A percentile compares a stretch with the other conserved stretches of the same genome.
Conservation (phyloP, 2,113 vertebrate species). For the Recurvirostra avosetta region DNA sequence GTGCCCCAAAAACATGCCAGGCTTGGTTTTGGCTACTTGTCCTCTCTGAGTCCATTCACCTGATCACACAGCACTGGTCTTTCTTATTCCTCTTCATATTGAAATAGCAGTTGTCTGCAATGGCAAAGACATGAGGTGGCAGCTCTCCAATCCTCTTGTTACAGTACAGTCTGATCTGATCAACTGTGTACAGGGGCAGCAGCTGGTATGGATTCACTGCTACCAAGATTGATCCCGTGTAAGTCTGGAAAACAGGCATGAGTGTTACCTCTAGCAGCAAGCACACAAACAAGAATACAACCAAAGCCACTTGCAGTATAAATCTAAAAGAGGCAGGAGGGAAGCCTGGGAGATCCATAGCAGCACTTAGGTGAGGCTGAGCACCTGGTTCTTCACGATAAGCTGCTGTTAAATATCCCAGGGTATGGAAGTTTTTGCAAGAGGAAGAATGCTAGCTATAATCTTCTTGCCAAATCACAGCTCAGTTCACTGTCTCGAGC, state of each 20-base stretch:
- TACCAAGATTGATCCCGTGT: constrained; percentile 94
- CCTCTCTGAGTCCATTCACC: constrained; percentile 66
- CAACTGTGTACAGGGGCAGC: constrained; percentile 88
- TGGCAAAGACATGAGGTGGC: constrained; percentile 91
- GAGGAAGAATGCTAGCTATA: background rate
- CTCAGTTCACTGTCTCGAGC: background rate
- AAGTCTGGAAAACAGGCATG: constrained; percentile 79
- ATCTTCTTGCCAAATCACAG: background rate
- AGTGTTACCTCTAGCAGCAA: background rate
- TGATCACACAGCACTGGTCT: constrained; percentile 96
- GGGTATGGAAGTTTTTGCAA: background rate
- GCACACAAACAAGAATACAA: background rate
- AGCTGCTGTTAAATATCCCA: background rate
- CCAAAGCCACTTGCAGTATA: background rate
- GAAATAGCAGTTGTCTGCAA: constrained; percentile 94
- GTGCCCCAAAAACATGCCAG: background rate
- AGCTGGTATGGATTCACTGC: constrained; percentile 95
- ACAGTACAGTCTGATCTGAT: constrained; percentile 87
- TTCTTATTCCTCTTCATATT: constrained; percentile 86
- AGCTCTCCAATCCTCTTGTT: constrained; percentile 86
- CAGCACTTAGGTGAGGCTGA: background rate
- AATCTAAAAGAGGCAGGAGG: background rate
- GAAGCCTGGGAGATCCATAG: background rate
- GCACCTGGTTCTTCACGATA: background rate
- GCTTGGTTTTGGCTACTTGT: background rate